Evolutionary conservation across 2,888 invertebrate species (phyloP).

Genomic region (Hydrotaea cyrtoneurina): DNA sequence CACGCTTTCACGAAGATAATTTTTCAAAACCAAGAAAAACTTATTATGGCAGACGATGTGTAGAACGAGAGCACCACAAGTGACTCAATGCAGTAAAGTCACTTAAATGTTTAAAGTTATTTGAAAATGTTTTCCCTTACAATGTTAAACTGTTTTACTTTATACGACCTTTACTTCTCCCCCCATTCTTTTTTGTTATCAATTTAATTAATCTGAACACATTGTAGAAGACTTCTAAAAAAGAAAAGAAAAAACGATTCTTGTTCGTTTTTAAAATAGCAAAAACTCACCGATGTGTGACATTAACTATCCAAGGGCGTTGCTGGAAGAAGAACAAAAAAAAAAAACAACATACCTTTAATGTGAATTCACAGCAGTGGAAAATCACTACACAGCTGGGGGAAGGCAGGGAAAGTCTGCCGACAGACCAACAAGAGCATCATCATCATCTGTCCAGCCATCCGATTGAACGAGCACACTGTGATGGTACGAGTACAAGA

Average conservation of each 20-base stretch:
- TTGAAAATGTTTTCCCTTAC: no score
- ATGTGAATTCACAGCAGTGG: not conserved
- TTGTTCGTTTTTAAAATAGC: not conserved
- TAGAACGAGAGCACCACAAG: not conserved
- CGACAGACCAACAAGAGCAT: constrained; percentile 10
- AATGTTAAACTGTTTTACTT: no score
- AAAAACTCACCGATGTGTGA: constrained; percentile 42
- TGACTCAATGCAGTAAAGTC: not conserved
- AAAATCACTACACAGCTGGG: not conserved
- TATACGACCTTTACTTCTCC: no score
- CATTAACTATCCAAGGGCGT: constrained; percentile 45
- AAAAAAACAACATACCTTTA: not conserved
- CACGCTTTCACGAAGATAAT: not conserved
- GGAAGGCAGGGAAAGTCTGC: not conserved
- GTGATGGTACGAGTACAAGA: not conserved
- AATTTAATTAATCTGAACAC: constrained; percentile 50
- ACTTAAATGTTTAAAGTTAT: no score
- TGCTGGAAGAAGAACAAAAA: not conserved
- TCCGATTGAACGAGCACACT: not conserved
- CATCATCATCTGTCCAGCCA: not conserved
- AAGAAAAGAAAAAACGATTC: not conserved
- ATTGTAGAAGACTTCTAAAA: constrained; percentile 4
- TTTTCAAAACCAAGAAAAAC: constrained; percentile 4
- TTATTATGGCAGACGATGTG: constrained; percentile 11
- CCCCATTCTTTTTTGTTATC: constrained; percentile 14